Conservation (phyloP, 1,140 invertebrate species). For the Onthophagus taurus region DNA sequence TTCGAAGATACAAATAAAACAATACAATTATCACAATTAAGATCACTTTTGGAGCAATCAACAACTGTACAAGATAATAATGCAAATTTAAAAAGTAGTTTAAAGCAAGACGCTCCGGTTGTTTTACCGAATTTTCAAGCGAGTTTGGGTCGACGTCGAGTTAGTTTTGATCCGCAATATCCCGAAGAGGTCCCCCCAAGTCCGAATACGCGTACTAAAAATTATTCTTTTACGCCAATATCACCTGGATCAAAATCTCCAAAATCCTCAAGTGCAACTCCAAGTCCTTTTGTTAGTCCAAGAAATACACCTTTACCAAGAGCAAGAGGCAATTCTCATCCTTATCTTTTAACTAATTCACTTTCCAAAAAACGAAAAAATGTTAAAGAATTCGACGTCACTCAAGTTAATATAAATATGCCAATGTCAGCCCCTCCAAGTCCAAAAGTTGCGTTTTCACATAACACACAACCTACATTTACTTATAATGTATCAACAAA, state of each 20-base stretch:
- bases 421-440: constrained; percentile 50
- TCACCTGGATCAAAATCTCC: constrained; percentile 45
- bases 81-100: neutral
- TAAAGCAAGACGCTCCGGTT: neutral
- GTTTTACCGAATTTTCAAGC: constrained; percentile 1
- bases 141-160: constrained; percentile 37
- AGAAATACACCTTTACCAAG: constrained; percentile 35
- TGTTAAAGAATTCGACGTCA: constrained; percentile 3
- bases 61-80: neutral
- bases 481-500: constrained; percentile 34
- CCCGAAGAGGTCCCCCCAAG: constrained; percentile 42
- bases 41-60: constrained; percentile 55
- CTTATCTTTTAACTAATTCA: neutral
- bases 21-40: constrained; percentile 60
- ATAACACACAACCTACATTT: constrained; percentile 26
- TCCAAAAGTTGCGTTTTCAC: constrained; percentile 40
- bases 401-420: constrained; percentile 8
- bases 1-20: constrained; percentile 24
- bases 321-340: constrained; percentile 19
- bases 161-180: constrained; percentile 50
- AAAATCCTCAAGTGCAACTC: constrained; percentile 46
- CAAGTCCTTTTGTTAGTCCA: constrained; percentile 79
- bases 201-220: constrained; percentile 53
- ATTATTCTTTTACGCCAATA: constrained; percentile 64
- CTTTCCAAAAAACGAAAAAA: constrained; percentile 12